These are phyloP conservation scores for Popillia japonica DNA, from an alignment of 1,140 invertebrate species.

Conservation along the genomic window DNA sequence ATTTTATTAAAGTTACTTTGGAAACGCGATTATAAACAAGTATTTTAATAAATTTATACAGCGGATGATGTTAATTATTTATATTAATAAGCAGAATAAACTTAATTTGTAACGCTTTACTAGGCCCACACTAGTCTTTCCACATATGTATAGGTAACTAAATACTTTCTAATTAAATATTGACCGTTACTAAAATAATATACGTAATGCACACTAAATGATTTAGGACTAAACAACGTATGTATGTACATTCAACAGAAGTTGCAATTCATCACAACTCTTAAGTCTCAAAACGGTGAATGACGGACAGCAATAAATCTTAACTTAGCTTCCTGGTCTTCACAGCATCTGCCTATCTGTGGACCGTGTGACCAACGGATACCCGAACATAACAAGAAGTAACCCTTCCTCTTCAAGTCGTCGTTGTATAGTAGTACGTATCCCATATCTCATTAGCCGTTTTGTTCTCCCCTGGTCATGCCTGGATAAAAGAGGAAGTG, in stretches of 20 bases:
- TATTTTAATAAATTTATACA: no score
- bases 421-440: not conserved
- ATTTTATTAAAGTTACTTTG: no score
- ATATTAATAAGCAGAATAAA: no score
- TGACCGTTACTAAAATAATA: not conserved
- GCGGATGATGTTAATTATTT: no score
- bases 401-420: constrained; percentile 27
- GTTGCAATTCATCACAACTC: constrained; percentile 8
- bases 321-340: constrained; percentile 27
- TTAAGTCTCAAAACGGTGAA: constrained; percentile 4
- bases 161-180: not conserved
- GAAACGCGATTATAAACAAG: no score
- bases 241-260: constrained; percentile 1
- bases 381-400: not conserved
- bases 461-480: constrained; percentile 32
- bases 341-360: constrained; percentile 26
- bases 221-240: constrained; percentile 8
- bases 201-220: not conserved
- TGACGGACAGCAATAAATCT: constrained; percentile 35
- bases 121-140: no score
- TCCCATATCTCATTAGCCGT: constrained; percentile 31
- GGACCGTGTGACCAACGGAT: constrained; percentile 37
- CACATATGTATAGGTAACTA: not conserved
- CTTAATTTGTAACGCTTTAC: no score
- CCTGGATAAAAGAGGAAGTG: constrained; percentile 13